These are phyloP conservation scores for Papilio gigon DNA, from an alignment of 2,888 invertebrate genomes.

Conservation along the genomic window DNA sequence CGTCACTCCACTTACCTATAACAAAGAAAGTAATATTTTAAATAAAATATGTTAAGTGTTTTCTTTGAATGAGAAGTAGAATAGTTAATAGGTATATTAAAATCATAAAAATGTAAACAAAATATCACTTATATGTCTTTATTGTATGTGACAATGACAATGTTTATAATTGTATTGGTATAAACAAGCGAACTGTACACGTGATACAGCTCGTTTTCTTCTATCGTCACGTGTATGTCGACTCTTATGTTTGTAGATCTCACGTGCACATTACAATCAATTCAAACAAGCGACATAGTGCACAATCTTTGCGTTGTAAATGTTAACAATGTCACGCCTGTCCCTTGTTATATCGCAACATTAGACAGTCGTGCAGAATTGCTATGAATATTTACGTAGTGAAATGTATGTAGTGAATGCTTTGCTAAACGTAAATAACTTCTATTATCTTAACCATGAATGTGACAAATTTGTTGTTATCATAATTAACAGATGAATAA, in stretches of 20 bases:
- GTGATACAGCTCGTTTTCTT: constrained; percentile 10
- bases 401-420: constrained; percentile 24
- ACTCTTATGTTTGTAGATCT: constrained; percentile 12
- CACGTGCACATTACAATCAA: constrained; percentile 27
- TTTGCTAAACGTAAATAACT: neutral
- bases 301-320: constrained; percentile 14
- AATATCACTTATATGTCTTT: neutral
- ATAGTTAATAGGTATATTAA: neutral
- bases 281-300: neutral
- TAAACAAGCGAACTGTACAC: constrained; percentile 9
- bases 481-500: neutral
- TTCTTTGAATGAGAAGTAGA: neutral
- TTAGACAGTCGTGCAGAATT: constrained; percentile 23
- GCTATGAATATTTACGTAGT: constrained; percentile 23
- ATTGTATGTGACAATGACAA: neutral
- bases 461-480: neutral
- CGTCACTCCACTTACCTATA: constrained; percentile 36
- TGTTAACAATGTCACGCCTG: constrained; percentile 26
- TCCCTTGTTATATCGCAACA: constrained; percentile 28
- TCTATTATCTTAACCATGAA: neutral
- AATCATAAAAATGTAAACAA: neutral
- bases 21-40: neutral
- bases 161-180: constrained; percentile 2
- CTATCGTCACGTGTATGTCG: constrained; percentile 12
- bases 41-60: neutral